A percentile compares a stretch with the other conserved stretches of the same genome.
phyloP scores from a whole-genome alignment of 2,113 vertebrate species.

The Dicerorhinus sumatrensis region DNA sequence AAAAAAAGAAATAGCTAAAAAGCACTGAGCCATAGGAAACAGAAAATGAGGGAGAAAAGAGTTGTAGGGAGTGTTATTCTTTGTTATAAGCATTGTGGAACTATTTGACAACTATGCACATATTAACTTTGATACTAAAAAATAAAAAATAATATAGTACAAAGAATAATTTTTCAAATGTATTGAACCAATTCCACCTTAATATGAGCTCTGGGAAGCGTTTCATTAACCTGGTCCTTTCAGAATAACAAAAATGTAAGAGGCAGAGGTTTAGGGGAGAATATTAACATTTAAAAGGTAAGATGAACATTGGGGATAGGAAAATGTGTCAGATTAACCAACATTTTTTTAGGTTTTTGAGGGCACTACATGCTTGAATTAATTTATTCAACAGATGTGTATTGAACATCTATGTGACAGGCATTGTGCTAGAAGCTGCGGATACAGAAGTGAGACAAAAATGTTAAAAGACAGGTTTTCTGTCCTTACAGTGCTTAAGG shows the following conservation, averaged over 20 bases:
- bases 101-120: background rate
- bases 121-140: background rate
- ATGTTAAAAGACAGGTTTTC: background rate
- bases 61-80: background rate
- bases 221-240: background rate
- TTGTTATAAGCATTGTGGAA: background rate
- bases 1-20: background rate
- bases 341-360: background rate
- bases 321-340: background rate
- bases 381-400: background rate
- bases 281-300: background rate
- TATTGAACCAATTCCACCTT: background rate
- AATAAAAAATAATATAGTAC: background rate
- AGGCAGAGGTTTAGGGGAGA: background rate
- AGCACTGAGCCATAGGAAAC: background rate
- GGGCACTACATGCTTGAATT: background rate
- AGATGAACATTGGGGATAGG: background rate
- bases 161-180: background rate
- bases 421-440: background rate
- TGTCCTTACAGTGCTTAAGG: background rate
- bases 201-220: background rate
- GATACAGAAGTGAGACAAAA: background rate
- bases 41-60: background rate
- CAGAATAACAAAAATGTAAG: background rate
- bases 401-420: background rate